A percentile compares a stretch with the other conserved stretches of the same genome.
These are phyloP conservation scores for Caerostris darwini DNA, from an alignment of 1,140 invertebrate genomes.

Conservation along the genomic window DNA sequence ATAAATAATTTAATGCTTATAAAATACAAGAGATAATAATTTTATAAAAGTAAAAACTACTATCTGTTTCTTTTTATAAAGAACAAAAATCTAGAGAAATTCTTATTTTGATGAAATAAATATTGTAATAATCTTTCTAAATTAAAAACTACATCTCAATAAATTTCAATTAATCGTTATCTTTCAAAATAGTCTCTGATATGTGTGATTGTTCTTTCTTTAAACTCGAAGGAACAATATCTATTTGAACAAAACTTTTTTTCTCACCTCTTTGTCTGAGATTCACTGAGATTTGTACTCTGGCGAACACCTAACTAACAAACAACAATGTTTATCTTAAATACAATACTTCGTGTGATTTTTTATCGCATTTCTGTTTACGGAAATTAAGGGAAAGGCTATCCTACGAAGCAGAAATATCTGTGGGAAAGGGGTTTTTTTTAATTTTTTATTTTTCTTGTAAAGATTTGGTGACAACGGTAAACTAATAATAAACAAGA, in stretches of 20 bases:
- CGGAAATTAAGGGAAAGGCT: conserved; percentile 1
- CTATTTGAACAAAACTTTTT: neutral
- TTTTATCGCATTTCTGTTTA: neutral
- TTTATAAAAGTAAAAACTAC: no score
- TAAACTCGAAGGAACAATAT: no score
- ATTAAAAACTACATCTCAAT: no score
- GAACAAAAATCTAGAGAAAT: no score
- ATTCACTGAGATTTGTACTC: neutral
- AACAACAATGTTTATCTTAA: neutral
- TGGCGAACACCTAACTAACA: neutral
- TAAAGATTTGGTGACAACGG: neutral
- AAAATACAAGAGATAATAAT: no score
- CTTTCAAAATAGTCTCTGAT: no score
- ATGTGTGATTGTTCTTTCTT: no score
- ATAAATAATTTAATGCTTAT: no score
- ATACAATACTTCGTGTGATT: neutral
- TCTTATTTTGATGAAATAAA: no score
- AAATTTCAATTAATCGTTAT: no score
- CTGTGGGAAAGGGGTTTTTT: neutral
- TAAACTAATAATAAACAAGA: neutral
- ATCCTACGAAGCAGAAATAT: neutral
- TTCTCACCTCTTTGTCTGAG: neutral
- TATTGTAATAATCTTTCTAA: no score
- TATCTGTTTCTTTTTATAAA: no score
- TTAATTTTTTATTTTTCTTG: neutral